phyloP scores from a whole-genome alignment of 2,797 vertebrate genomes.

The Echeneis naucrates region DNA sequence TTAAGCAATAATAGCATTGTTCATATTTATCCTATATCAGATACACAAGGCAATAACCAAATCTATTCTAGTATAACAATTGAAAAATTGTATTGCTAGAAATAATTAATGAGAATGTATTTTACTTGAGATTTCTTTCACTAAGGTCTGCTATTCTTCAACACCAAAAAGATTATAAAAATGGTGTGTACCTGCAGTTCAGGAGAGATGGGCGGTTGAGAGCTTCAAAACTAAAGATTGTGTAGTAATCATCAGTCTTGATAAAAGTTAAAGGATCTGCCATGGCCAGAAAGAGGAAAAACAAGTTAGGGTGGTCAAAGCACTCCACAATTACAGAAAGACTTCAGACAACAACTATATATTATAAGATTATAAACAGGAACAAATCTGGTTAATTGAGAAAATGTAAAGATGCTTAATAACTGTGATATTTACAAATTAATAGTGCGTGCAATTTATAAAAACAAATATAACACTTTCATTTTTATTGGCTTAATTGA shows the following conservation, averaged over 20 bases:
- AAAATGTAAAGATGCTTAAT: neutral
- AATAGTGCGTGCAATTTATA: too few relatives aligned
- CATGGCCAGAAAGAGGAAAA: constrained; percentile 46
- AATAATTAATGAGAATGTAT: neutral
- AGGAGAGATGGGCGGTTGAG: constrained; percentile 32
- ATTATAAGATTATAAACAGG: neutral
- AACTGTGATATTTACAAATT: neutral
- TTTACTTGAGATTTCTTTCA: neutral
- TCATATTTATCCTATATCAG: neutral
- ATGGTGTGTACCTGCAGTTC: constrained; percentile 59
- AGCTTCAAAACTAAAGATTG: constrained; percentile 47
- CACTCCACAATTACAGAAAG: neutral
- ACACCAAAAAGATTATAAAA: constrained; percentile 1
- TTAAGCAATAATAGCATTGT: neutral
- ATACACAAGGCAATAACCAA: neutral
- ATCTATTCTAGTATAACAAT: neutral
- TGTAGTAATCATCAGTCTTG: constrained; percentile 40
- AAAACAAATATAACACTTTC: too few relatives aligned
- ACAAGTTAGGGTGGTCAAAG: constrained; percentile 16
- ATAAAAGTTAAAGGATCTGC: constrained; percentile 54
- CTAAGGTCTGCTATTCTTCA: neutral
- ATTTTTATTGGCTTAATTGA: accelerated
- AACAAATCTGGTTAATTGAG: neutral
- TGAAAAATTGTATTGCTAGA: neutral
- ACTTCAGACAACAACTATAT: neutral